Percentiles rank a stretch among this genome's conserved stretches.
These are phyloP conservation scores for Aphaenogaster rudis DNA, from an alignment of 1,140 invertebrate genomes.

Conservation along the genomic window DNA sequence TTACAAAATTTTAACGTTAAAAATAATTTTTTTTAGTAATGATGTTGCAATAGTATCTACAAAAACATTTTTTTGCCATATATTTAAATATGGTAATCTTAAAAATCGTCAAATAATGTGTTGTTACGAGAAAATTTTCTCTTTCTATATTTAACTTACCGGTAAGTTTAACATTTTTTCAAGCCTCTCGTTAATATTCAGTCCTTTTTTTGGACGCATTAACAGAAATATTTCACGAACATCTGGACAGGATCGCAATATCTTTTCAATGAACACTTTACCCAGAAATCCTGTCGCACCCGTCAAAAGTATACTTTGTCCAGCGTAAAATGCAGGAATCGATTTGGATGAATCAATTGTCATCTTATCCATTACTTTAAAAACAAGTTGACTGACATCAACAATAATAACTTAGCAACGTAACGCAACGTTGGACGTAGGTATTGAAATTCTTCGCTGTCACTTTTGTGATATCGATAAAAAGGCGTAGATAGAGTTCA, in stretches of 20 bases:
- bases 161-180: conserved; percentile 89
- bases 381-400: not conserved
- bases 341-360: not conserved
- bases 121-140: not conserved
- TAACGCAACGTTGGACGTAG: not conserved
- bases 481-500: not conserved
- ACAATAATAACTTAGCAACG: not conserved
- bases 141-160: conserved; percentile 1
- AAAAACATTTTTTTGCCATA: not conserved
- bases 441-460: not conserved
- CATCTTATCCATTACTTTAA: not conserved
- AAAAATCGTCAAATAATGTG: not conserved
- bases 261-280: conserved; percentile 93
- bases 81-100: not conserved
- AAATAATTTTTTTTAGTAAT: not conserved
- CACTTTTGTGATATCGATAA: not conserved
- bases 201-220: conserved; percentile 91
- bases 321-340: conserved; percentile 64
- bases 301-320: conserved; percentile 88
- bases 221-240: conserved; percentile 91
- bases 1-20: not conserved
- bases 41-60: not conserved
- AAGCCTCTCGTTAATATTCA: conserved; percentile 89
- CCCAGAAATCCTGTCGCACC: conserved; percentile 91
- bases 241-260: conserved; percentile 91